Evolutionary conservation across 2,797 vertebrate genomes (phyloP), one percentile per base, ranked within the genome.

Genomic region (Hydrocynus forskahlii): DNA sequence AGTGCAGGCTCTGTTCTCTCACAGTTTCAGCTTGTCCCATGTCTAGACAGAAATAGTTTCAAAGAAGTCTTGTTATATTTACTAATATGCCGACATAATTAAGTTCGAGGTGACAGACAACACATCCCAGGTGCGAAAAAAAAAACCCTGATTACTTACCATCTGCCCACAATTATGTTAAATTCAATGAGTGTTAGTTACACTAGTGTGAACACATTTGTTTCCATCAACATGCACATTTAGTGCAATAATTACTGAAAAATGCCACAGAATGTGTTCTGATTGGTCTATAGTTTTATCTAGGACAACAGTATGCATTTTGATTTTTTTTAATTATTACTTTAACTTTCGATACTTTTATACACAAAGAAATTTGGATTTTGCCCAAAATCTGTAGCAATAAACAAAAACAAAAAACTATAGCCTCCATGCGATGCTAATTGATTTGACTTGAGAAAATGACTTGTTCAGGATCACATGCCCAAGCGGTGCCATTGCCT

Each of bases 31-130:
- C 10, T 14, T 23, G 12, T 45, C 66, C 2, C 66, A 70, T 45
- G 38, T 68, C 38, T 45, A 68, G 66, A 68, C 66, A 68, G 66
- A 68, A 40, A 45, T n/a, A 12, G 19, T 68, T 68, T 68, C n/a
- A 45, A n/a, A 38, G 62, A 64, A 7, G 9, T 14, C 40, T n/a
- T 43, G 35, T 43, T 17, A 60, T 23, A 16, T 43, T 43, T 43
- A 16, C 23, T 62, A 23, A 14, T 29, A 12, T 2, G 19, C 13
- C 8, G 12, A 43, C 48, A 29, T 17, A 35, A 2, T 29, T 29
- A 17, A 35, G 62, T 64, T 16, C 7, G 25, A 29, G 21, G 23
- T 62, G 13, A 29, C 21, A 62, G 60, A 29, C 23, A 64, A 64
- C 19, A 6, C 12, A 13, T 64, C 62, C 12, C 25, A 12, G 14